These are phyloP conservation scores for Orientallactaga bullata DNA, from an alignment of 2,113 vertebrate genomes.

Conservation along the genomic window DNA sequence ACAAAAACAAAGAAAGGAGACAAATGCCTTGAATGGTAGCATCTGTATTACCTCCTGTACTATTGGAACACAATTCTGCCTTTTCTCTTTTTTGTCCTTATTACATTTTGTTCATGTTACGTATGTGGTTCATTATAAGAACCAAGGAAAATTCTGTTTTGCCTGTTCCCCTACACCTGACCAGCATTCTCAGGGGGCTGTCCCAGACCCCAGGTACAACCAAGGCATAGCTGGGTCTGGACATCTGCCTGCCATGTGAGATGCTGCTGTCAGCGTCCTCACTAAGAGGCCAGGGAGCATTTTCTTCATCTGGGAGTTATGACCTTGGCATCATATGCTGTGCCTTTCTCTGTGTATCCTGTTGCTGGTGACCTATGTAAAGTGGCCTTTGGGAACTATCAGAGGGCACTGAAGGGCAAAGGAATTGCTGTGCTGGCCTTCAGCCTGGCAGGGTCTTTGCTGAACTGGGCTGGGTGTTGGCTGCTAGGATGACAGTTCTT, in stretches of 20 bases:
- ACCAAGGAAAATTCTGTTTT: slow-evolving; percentile 41
- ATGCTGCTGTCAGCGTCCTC: not conserved
- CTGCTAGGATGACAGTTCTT: slow-evolving; percentile 18
- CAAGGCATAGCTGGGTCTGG: not conserved
- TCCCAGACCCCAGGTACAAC: not conserved
- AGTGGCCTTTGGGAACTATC: not conserved
- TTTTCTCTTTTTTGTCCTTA: not conserved
- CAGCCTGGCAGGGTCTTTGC: slow-evolving; percentile 22
- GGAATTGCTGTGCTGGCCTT: slow-evolving; percentile 19
- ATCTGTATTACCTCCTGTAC: slow-evolving; percentile 48
- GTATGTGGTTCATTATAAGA: slow-evolving; percentile 49
- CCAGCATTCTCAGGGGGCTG: slow-evolving; percentile 3
- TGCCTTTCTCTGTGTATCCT: slow-evolving; percentile 48
- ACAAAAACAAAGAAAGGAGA: slow-evolving; percentile 69
- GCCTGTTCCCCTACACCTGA: not conserved
- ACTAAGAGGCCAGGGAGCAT: not conserved
- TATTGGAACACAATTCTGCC: slow-evolving; percentile 27
- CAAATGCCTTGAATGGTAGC: slow-evolving; percentile 46
- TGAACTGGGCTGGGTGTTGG: slow-evolving; percentile 6
- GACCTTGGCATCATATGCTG: not conserved
- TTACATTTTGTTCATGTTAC: slow-evolving; percentile 67
- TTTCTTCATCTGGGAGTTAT: slow-evolving; percentile 18
- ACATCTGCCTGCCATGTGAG: slow-evolving; percentile 35
- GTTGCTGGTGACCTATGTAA: not conserved
- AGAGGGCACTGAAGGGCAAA: not conserved